A percentile compares a stretch with the other conserved stretches of the same genome.
Conservation (phyloP, 2,797 vertebrate genomes). For the Knipowitschia caucasica region DNA sequence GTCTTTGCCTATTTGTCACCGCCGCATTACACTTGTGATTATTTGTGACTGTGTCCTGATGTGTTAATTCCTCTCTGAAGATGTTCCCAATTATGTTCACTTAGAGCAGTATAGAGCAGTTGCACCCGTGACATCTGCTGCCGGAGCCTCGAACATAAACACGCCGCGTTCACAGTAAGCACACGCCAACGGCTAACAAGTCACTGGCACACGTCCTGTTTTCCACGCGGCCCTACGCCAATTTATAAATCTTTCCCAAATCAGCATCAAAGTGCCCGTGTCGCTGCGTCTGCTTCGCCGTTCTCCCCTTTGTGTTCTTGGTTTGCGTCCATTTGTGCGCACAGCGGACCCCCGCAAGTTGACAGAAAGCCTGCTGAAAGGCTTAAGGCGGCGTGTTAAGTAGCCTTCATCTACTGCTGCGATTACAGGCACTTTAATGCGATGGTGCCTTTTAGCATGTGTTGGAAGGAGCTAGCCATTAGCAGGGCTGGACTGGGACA, state of each 20-base stretch:
- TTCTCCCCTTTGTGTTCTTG: constrained; percentile 33
- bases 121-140: constrained; percentile 55
- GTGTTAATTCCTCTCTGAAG: constrained; percentile 38
- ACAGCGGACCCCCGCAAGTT: constrained; percentile 40
- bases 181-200: constrained; percentile 66
- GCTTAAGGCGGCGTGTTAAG: constrained; percentile 67
- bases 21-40: background rate
- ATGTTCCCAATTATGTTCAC: constrained; percentile 47
- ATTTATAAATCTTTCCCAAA: constrained; percentile 64
- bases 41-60: constrained; percentile 5
- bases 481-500: too few species aligned
- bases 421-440: constrained; percentile 64
- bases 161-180: constrained; percentile 43
- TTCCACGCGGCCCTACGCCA: constrained; percentile 60
- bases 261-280: constrained; percentile 55
- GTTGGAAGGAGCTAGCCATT: constrained; percentile 36
- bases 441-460: constrained; percentile 46
- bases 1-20: background rate
- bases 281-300: constrained; percentile 30
- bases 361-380: constrained; percentile 63
- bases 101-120: constrained; percentile 32
- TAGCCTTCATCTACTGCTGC: constrained; percentile 62
- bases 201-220: constrained; percentile 56
- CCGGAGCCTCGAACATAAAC: constrained; percentile 59
- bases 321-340: constrained; percentile 50